Conservation (phyloP, 92 coral and sea anemone species). For the Paramuricea clavata region DNA sequence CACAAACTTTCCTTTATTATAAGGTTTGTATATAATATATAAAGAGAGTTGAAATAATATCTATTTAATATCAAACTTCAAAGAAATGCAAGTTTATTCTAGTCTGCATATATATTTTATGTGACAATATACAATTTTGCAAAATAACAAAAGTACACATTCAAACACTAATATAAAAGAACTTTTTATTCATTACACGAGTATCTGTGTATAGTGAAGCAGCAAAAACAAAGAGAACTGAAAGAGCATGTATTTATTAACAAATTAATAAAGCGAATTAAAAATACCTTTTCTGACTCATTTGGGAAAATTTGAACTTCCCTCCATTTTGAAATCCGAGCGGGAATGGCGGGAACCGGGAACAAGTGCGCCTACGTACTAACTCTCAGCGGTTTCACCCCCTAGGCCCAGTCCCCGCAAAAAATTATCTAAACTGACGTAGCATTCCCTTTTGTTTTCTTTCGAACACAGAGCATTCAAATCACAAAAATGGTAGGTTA, state of each 20-base stretch:
- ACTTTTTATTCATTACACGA: no score
- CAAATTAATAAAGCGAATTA: background rate
- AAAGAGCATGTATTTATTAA: background rate
- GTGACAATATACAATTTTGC: no score
- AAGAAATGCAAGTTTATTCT: background rate
- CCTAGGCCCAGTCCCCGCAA: constrained; percentile 26
- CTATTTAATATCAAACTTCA: background rate
- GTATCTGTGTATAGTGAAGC: no score
- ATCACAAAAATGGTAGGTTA: constrained; percentile 33
- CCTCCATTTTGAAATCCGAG: background rate
- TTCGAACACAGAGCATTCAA: constrained; percentile 5
- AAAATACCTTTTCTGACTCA: background rate
- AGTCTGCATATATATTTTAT: no score
- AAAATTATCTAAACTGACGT: constrained; percentile 49
- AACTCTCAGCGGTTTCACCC: background rate
- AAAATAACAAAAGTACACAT: background rate
- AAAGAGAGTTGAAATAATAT: no score
- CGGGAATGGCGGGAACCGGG: background rate
- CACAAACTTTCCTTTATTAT: no score
- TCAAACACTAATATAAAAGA: background rate
- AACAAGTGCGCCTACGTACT: background rate
- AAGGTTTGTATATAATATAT: background rate
- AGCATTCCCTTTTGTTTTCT: constrained; percentile 15
- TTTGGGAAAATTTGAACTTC: background rate
- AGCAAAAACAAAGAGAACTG: background rate